Percentiles rank a stretch among this genome's conserved stretches.
These are phyloP conservation scores for Cabera pusaria DNA, from an alignment of 2,888 invertebrate genomes.

Conservation along the genomic window DNA sequence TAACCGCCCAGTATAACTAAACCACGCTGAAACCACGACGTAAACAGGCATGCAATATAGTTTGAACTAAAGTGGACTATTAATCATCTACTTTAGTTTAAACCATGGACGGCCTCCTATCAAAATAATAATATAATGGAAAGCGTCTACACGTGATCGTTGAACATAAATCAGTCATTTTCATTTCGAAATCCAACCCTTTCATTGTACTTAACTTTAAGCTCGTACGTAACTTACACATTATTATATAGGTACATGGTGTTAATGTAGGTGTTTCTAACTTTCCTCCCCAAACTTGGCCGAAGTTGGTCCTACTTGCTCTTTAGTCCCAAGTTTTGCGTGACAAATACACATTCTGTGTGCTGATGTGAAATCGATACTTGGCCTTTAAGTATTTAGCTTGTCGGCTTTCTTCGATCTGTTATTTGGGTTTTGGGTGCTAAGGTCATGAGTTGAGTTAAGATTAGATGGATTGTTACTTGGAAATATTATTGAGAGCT, in stretches of 20 bases:
- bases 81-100: too few relatives aligned
- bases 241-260: slow-evolving; percentile 5
- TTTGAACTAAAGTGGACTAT: too few relatives aligned
- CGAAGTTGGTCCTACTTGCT: slow-evolving; percentile 19
- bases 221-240: slow-evolving; percentile 9
- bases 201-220: slow-evolving; percentile 17
- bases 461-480: too few relatives aligned
- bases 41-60: too few relatives aligned
- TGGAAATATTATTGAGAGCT: too few relatives aligned
- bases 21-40: too few relatives aligned
- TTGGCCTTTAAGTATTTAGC: slow-evolving; percentile 17
- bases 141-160: too few relatives aligned
- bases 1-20: too few relatives aligned
- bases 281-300: slow-evolving; percentile 12
- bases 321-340: slow-evolving; percentile 44
- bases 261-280: slow-evolving; percentile 19
- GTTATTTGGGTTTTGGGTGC: slow-evolving; percentile 27
- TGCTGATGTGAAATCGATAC: slow-evolving; percentile 63
- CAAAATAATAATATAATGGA: too few relatives aligned
- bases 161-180: slow-evolving; percentile 8
- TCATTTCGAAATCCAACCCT: slow-evolving; percentile 14
- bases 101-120: too few relatives aligned
- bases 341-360: slow-evolving; percentile 54
- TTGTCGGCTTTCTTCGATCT: slow-evolving; percentile 19
- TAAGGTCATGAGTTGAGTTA: slow-evolving; percentile 9